Percentiles rank a stretch among this genome's conserved stretches.
Evolutionary conservation across 2,888 invertebrate genomes (phyloP).

Genomic region (Isoperla grammatica): DNA sequence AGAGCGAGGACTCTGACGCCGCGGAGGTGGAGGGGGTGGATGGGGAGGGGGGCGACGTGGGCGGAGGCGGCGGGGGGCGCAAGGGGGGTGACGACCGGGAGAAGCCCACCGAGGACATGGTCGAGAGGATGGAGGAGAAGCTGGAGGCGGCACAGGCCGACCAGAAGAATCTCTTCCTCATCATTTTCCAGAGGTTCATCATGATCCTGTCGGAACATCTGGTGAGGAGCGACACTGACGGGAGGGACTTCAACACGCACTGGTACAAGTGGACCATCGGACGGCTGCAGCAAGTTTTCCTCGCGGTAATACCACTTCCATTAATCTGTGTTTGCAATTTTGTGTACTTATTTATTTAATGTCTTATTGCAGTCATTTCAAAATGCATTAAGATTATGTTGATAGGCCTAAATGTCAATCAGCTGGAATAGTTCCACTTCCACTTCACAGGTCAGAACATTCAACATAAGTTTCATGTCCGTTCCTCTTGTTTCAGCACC

Average conservation of each 20-base stretch:
- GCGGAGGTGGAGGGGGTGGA: conserved; percentile 51
- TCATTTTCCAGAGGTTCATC: conserved; percentile 95
- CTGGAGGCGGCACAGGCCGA: conserved; percentile 92
- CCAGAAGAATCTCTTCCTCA: conserved; percentile 93
- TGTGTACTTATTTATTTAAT: conserved; percentile 16
- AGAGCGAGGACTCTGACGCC: conserved; percentile 76
- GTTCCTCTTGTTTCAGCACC: conserved; percentile 76
- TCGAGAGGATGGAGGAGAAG: conserved; percentile 94
- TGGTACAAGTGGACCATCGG: conserved; percentile 97
- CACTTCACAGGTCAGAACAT: too few relatives aligned
- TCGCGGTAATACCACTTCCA: conserved; percentile 61
- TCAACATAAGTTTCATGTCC: neutral
- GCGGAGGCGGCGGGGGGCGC: conserved; percentile 29
- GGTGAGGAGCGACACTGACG: conserved; percentile 88
- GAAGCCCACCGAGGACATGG: conserved; percentile 72
- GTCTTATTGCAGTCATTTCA: neutral
- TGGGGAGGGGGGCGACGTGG: conserved; percentile 45
- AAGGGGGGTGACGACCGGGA: conserved; percentile 42
- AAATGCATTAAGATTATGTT: conserved; percentile 1
- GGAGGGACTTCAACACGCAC: conserved; percentile 84
- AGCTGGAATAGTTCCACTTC: too few relatives aligned
- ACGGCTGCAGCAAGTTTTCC: conserved; percentile 88
- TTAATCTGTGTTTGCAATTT: conserved; percentile 26
- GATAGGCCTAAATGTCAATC: too few relatives aligned
- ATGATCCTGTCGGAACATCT: conserved; percentile 97